Percentiles rank a stretch among this genome's conserved stretches.
phyloP scores from a whole-genome alignment of 1,140 invertebrate species.

The Tenebrio molitor region DNA sequence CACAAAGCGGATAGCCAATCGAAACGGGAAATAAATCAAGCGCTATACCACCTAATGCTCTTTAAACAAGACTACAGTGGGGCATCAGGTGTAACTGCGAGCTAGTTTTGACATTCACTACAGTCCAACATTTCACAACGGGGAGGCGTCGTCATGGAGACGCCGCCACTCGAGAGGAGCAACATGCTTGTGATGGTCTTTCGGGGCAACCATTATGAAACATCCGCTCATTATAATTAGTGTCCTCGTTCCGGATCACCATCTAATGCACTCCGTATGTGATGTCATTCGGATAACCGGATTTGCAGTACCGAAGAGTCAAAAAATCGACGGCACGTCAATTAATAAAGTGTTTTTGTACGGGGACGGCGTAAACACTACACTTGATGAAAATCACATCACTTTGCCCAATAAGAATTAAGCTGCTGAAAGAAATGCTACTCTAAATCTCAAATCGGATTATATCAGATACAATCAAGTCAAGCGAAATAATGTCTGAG shows the following conservation, averaged over 20 bases:
- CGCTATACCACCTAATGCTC: slow-evolving; percentile 20
- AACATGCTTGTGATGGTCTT: slow-evolving; percentile 36
- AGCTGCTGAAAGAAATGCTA: too few species aligned
- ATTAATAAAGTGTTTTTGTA: slow-evolving; percentile 7
- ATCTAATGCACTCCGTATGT: slow-evolving; percentile 19
- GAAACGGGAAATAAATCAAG: slow-evolving; percentile 22
- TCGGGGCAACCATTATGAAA: slow-evolving; percentile 33
- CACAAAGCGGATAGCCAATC: slow-evolving; percentile 21
- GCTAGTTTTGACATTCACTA: slow-evolving; percentile 38
- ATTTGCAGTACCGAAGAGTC: slow-evolving; percentile 7
- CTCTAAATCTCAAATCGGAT: too few species aligned
- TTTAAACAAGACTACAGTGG: slow-evolving; percentile 33
- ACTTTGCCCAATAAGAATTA: not conserved
- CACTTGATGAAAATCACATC: too few species aligned
- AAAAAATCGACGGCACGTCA: not conserved
- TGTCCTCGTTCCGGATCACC: slow-evolving; percentile 23
- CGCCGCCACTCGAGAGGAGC: slow-evolving; percentile 33
- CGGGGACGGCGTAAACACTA: not conserved
- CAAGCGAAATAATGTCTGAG: too few species aligned
- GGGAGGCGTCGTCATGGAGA: slow-evolving; percentile 33
- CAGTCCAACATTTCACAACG: slow-evolving; percentile 23
- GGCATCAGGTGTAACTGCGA: slow-evolving; percentile 30
- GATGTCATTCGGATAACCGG: slow-evolving; percentile 18
- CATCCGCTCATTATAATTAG: slow-evolving; percentile 31
- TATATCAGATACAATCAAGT: too few species aligned